Conservation (phyloP, 2,113 vertebrate species). For the Oreochromis niloticus region DNA sequence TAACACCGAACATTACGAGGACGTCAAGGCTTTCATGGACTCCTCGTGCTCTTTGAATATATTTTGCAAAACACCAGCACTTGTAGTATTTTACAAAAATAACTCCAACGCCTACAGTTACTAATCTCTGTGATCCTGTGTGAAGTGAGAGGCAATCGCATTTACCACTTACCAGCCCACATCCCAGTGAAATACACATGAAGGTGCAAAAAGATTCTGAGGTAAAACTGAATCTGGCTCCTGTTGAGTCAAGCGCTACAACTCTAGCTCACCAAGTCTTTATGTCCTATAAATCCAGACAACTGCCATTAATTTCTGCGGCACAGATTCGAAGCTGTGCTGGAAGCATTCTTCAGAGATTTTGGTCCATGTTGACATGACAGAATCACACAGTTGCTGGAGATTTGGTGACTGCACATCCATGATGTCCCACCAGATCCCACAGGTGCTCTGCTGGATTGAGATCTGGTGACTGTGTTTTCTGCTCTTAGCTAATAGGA, state of each 20-base stretch:
- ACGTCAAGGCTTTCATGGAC: neutral
- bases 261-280: neutral
- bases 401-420: neutral
- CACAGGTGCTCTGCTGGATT: neutral
- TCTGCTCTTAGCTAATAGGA: neutral
- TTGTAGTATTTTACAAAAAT: conserved; percentile 47
- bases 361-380: neutral
- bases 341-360: neutral
- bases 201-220: neutral
- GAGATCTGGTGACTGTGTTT: neutral
- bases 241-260: neutral
- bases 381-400: neutral
- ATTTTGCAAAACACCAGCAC: neutral
- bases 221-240: neutral
- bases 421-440: neutral
- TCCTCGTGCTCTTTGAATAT: neutral
- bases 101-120: conserved; percentile 26
- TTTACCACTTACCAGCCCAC: conserved; percentile 22
- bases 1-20: neutral
- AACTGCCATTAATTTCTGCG: neutral
- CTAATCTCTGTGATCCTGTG: conserved; percentile 31
- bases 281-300: neutral
- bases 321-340: neutral
- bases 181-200: neutral
- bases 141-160: conserved; percentile 39